Evolutionary conservation across 2,113 vertebrate genomes (phyloP).

Genomic region (Xiphophorus couchianus): DNA sequence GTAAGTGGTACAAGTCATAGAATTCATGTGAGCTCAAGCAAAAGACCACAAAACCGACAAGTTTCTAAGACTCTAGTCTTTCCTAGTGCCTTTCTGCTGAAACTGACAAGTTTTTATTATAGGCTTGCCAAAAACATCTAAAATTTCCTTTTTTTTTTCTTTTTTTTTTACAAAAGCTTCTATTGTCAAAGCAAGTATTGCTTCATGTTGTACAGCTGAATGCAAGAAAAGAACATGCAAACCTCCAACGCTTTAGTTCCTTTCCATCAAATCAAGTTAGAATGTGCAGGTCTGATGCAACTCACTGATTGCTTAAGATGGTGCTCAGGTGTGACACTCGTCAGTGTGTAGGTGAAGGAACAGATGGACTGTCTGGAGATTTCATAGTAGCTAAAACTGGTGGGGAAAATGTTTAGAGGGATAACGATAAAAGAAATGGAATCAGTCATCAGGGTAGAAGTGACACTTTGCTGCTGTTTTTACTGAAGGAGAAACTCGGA

Average conservation of each 20-base stretch:
- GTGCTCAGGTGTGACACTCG: constrained; percentile 4
- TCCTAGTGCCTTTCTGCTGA: neutral
- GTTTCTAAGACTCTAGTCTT: neutral
- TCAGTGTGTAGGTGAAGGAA: neutral
- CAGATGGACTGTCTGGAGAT: neutral
- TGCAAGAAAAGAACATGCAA: neutral
- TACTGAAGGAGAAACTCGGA: neutral
- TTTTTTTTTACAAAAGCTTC: neutral
- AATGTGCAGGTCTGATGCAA: constrained; percentile 43
- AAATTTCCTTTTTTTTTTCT: no score
- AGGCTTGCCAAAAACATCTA: neutral
- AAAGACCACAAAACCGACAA: neutral
- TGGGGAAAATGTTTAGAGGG: neutral
- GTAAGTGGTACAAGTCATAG: neutral
- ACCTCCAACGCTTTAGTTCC: neutral
- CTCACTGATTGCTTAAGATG: neutral
- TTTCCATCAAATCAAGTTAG: constrained; percentile 27
- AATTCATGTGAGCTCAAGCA: neutral
- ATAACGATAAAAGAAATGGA: neutral
- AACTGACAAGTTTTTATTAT: neutral
- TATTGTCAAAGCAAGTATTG: neutral
- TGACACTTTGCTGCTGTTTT: neutral
- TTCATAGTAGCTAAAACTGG: neutral
- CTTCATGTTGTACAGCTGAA: neutral
- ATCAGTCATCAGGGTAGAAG: neutral